Evolutionary conservation across 2,113 vertebrate genomes (phyloP), one percentile per base, ranked within the genome.

Genomic region (Pycnonotus jocosus): DNA sequence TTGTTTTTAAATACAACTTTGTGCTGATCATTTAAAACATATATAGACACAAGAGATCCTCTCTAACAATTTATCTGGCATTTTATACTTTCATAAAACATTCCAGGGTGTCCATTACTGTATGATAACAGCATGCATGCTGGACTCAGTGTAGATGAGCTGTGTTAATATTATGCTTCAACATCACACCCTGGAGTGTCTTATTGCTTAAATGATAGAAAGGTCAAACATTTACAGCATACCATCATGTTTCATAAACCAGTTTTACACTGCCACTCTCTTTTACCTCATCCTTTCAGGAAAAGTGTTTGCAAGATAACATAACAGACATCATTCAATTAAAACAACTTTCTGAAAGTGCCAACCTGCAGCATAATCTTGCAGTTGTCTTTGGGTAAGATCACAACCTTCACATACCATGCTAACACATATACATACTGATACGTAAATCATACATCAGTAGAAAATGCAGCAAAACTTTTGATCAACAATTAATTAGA

Each of bases 141-240:
- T 79, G 81, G 88, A 35, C 27, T 82, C 58, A 37, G 1, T n/a
- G 25, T 65, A 71, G 51, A 65, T 68, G 65, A 93, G 25, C 58
- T 84, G 7, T 77, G 58, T 92, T 95, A 85, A 95, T 87, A 85
- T 86, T 88, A 76, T 54, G 17, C 72, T 85, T 93, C 82, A 92
- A 20, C 80, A 88, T 89, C 70, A 88, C 13, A 77, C 82, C 66
- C 73, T 89, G 73, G 86, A 82, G 80, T 45, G 45, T 77, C 73
- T 95, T 94, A 70, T 20, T 87, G 57, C 57, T 92, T 85, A 71
- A 94, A 80, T 45, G 65, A 81, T 91, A 37, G n/a, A 96, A 95
- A 95, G 93, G 95, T 94, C 91, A 96, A 83, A 85, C 33, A 60
- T 74, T 90, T 84, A 85, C 58, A 83, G 35, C 19, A 47, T 27